Conservation (phyloP, 2,797 vertebrate genomes). For the Coreius guichenoti region DNA sequence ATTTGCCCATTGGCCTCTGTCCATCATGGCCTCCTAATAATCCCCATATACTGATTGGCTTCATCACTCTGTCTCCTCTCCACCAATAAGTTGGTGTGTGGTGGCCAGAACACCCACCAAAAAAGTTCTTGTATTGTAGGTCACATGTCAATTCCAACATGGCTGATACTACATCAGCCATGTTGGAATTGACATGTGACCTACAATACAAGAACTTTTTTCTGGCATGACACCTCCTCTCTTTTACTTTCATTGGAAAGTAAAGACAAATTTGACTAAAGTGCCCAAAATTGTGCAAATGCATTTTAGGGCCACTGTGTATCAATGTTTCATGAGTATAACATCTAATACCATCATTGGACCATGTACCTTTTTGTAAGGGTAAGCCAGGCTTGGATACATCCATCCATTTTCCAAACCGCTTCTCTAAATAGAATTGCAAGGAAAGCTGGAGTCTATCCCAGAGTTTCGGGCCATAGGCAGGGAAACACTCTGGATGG, state of each 20-base stretch:
- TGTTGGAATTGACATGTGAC: too few relatives aligned
- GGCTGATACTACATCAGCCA: too few relatives aligned
- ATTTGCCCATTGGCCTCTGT: too few relatives aligned
- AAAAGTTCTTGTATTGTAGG: too few relatives aligned
- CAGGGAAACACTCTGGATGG: background rate
- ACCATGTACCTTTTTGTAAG: background rate
- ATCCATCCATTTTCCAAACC: background rate
- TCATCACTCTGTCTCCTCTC: too few relatives aligned
- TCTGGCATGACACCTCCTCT: background rate
- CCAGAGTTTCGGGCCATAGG: background rate
- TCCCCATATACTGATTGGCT: too few relatives aligned
- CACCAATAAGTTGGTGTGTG: too few relatives aligned
- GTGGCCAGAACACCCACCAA: too few relatives aligned
- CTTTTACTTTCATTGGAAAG: background rate
- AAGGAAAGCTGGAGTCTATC: background rate
- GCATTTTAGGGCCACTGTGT: background rate
- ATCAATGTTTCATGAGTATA: background rate
- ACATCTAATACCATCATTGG: background rate
- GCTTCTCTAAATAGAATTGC: background rate
- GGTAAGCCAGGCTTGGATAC: background rate
- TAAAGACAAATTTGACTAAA: background rate
- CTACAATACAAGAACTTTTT: background rate
- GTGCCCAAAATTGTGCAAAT: background rate
- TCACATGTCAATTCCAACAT: too few relatives aligned
- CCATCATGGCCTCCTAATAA: too few relatives aligned